These are phyloP conservation scores for cattle (Bos taurus) DNA, from an alignment of 2,113 vertebrate genomes.

Conservation along the genomic window DNA sequence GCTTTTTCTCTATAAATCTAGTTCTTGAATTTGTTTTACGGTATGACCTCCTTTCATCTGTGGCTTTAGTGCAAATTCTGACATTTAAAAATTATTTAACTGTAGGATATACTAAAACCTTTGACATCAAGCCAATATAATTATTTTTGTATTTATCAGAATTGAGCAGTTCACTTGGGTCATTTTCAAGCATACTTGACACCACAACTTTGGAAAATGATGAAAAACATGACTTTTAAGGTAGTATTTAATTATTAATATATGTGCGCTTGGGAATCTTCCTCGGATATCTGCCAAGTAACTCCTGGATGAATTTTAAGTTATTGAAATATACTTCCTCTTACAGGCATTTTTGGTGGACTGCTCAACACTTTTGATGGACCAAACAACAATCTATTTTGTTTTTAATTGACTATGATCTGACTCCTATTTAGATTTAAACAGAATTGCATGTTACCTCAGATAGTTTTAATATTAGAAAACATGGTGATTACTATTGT, in stretches of 20 bases:
- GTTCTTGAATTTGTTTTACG: conserved; percentile 59
- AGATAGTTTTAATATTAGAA: background rate
- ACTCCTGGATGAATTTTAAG: background rate
- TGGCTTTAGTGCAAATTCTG: background rate
- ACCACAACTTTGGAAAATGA: background rate
- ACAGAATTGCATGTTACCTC: background rate
- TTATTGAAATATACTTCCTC: conserved; percentile 6
- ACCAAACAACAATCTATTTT: background rate
- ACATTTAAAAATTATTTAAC: conserved; percentile 55
- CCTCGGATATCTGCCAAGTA: background rate
- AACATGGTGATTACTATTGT: background rate
- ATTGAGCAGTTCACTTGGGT: background rate
- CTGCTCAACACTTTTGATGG: background rate
- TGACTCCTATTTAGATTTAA: background rate
- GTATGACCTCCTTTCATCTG: conserved; percentile 12
- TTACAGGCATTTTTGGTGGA: background rate
- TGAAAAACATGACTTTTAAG: background rate
- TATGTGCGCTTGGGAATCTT: background rate
- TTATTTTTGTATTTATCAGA: conserved; percentile 34
- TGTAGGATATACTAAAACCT: conserved; percentile 12
- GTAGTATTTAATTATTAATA: background rate
- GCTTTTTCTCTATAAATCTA: conserved; percentile 31
- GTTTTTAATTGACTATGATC: background rate
- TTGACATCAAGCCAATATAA: conserved; percentile 13
- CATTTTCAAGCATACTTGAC: background rate